Evolutionary conservation across 35 echinoderm and acorn worm genomes (phyloP), one percentile per base, ranked within the genome.

Genomic region (Strongylocentrotus purpuratus): DNA sequence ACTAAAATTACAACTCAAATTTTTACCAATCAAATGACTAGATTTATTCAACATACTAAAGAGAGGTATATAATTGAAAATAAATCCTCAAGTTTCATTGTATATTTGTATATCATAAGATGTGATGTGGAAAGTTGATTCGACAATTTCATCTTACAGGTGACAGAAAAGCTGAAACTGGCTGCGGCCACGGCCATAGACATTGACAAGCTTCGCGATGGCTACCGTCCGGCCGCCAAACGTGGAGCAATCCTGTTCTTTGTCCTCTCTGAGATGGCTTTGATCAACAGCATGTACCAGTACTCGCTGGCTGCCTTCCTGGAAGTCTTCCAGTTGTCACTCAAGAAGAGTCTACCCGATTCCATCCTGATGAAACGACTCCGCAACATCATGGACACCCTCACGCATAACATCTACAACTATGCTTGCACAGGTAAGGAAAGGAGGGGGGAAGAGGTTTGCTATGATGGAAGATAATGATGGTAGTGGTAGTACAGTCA

Each of bases 261-360:
- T 92, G 98, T 99, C 11, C 98, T 99, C 1, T 96, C 98, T 18
- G 98, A 99, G 96, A 99, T 99, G 98, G 98, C 98, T 8, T 95
- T 99, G 31, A 99, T 99, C 94, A 99, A 99, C 92, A 96, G 92
- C 94, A 99, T 99, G 97, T 99, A 99, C 94, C 98, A 99, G 94
- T 99, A 99, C 61, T 99, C 98, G 12, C 86, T 99, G 85, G 97
- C 97, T 9, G 95, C 98, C 0, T 99, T 96, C 94, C 96, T 99
- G 32, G 98, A 97, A 85, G 98, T 99, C 95, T 99, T 99, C 85
- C 95, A 94, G 48, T 93, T 97, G 95, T 99, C 98, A 1, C 96
- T 98, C 46, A 97, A 97, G 96, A 99, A 99, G 95, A 98, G 97
- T 94, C 48, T 98, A 4, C 97, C 98, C 0, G 97, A 98, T 86